Evolutionary conservation across 2,113 vertebrate genomes (phyloP), one percentile per base, ranked within the genome.

Genomic region (Equus przewalskii): DNA sequence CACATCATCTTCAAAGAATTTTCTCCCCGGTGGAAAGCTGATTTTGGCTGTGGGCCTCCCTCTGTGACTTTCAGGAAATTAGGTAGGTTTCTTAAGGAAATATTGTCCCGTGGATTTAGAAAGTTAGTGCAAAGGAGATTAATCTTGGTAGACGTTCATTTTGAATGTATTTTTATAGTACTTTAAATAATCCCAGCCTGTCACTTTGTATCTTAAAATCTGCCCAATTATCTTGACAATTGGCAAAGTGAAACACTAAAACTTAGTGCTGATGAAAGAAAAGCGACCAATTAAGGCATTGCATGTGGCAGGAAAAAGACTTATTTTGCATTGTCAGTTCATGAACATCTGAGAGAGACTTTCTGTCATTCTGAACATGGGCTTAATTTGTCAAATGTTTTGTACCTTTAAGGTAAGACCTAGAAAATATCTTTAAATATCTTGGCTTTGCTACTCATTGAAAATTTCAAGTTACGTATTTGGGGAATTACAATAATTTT

Each of bases 91-190:
- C 73, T 82, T 82, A 73, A 72, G 75, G n/a, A 82, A 83, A 54
- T 8, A 26, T 18, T 94, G 67, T 3, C 62, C 30, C 75, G 7
- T 30, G 54, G 80, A 73, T 82, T 94, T 94, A 73, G n/a, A 58
- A 88, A 92, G 46, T 60, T 60, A 82, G 41, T 62, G 30, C 33
- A 89, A 90, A 87, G 56, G 28, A 88, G 30, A 36, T 86, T 93
- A 64, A 84, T 88, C 24, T 87, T 94, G 30, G 44, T 9, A 91
- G 49, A 83, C n/a, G 22, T 94, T 79, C 28, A 62, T 67, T 96
- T 81, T 84, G 21, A 94, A 94, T 82, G 18, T 41, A 87, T 87
- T 94, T 96, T 65, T 51, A 56, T 85, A 92, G 79, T 87, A 90
- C 7, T 46, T 98, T 73, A n/a, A 91, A 82, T 81, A 60, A 95